Conservation (phyloP, 2,797 vertebrate species). For the Falco berigora region DNA sequence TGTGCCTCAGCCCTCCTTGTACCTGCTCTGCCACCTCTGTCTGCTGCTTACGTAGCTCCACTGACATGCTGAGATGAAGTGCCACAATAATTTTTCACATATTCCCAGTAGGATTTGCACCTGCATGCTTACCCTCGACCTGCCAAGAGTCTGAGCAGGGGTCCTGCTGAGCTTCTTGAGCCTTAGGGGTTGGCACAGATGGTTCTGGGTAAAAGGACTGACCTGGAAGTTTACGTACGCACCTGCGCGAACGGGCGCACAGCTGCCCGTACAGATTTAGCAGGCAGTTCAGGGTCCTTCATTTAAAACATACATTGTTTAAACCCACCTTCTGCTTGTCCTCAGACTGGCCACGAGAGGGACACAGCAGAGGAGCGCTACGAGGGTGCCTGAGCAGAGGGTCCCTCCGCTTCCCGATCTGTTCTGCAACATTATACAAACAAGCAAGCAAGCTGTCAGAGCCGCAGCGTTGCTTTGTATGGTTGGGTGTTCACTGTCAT, state of each 20-base stretch:
- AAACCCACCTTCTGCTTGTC: background rate
- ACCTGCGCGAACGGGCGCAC: background rate
- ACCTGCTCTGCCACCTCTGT: background rate
- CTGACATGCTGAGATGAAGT: background rate
- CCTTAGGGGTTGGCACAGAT: background rate
- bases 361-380: background rate
- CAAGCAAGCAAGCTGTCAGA: background rate
- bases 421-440: background rate
- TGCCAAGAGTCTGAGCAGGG: background rate
- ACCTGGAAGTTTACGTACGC: rapidly evolving
- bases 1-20: background rate
- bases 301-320: background rate
- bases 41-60: rapidly evolving
- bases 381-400: background rate
- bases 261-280: background rate
- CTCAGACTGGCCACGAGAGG: background rate
- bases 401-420: rapidly evolving
- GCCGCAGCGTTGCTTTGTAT: background rate
- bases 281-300: background rate
- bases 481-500: background rate
- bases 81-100: rapidly evolving
- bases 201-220: background rate
- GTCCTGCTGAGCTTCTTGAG: background rate
- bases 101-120: background rate
- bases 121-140: background rate